Conservation (phyloP, 2,888 invertebrate species). For the Julus scandinavius region DNA sequence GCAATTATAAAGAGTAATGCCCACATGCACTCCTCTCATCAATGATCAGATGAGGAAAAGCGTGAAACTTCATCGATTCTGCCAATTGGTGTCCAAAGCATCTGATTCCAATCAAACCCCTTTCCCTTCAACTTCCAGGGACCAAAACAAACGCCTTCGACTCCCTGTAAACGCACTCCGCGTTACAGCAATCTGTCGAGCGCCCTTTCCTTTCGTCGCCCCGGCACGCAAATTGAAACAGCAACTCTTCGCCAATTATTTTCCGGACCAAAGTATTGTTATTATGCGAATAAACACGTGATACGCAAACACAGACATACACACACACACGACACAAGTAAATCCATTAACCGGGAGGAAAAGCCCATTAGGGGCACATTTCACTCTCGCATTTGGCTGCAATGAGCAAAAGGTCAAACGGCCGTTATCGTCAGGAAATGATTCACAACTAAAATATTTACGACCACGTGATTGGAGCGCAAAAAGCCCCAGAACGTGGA, state of each 20-base stretch:
- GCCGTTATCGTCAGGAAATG: neutral
- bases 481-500: too few species aligned
- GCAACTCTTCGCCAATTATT: slow-evolving; percentile 28
- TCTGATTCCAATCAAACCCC: too few species aligned
- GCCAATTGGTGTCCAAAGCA: too few species aligned
- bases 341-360: slow-evolving; percentile 7
- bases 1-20: neutral
- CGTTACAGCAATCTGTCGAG: neutral
- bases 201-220: neutral
- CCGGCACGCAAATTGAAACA: slow-evolving; percentile 19
- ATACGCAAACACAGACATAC: slow-evolving; percentile 30
- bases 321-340: neutral
- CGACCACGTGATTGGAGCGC: neutral
- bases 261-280: neutral
- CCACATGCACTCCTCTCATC: neutral
- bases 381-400: neutral
- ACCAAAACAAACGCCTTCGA: neutral
- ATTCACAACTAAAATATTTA: neutral
- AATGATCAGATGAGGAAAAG: neutral
- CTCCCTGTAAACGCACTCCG: neutral
- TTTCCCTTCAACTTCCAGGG: neutral
- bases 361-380: neutral
- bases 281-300: slow-evolving; percentile 1
- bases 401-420: slow-evolving; percentile 10
- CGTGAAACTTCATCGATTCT: neutral